These are phyloP conservation scores for Chrysoperla carnea DNA, from an alignment of 1,140 invertebrate species.

Conservation along the genomic window DNA sequence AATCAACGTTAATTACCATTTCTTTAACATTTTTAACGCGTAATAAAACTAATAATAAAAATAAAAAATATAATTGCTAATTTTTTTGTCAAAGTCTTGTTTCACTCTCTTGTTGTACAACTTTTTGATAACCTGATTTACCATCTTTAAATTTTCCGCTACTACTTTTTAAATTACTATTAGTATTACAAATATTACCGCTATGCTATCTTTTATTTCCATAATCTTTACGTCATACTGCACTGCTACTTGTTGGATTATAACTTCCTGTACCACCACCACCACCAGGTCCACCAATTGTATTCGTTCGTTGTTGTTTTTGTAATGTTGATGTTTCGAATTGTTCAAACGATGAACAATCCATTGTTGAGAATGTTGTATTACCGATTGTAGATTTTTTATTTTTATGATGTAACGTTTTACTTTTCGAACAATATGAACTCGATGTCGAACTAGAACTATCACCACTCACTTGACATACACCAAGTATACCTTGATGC, in stretches of 20 bases:
- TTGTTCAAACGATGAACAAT: constrained; percentile 14
- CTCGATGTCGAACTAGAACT: constrained; percentile 19
- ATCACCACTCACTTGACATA: constrained; percentile 16
- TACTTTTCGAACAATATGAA: constrained; percentile 18
- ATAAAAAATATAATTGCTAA: not conserved
- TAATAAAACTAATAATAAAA: not conserved
- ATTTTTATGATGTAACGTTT: constrained; percentile 16
- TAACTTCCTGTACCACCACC: too few species aligned
- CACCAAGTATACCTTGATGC: constrained; percentile 19
- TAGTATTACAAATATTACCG: not conserved
- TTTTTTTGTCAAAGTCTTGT: not conserved
- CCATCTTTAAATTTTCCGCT: not conserved
- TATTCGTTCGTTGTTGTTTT: constrained; percentile 8
- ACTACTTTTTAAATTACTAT: not conserved
- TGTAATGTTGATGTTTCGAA: not conserved
- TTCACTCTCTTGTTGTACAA: not conserved
- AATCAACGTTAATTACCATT: too few species aligned
- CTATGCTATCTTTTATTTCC: not conserved
- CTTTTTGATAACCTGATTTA: constrained; percentile 1
- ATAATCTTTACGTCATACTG: constrained; percentile 15
- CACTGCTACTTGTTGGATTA: constrained; percentile 7
- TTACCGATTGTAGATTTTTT: constrained; percentile 20
- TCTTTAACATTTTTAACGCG: not conserved
- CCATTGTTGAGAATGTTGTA: constrained; percentile 16
- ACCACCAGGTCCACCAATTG: constrained; percentile 14